Evolutionary conservation across 1,140 invertebrate species (phyloP).

Genomic region (Meteorus sp.): DNA sequence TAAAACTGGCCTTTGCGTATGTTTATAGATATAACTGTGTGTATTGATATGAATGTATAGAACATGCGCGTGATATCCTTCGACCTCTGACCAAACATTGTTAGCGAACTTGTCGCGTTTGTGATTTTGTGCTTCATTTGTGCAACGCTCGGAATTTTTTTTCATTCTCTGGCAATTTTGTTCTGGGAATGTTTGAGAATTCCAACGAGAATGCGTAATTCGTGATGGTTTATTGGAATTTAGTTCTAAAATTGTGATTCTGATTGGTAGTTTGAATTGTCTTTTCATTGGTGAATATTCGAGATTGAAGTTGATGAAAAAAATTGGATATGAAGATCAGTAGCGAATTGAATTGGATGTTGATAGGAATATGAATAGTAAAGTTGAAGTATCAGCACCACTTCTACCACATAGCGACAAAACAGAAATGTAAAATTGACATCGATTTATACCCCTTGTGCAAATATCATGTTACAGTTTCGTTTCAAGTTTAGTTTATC

Average conservation of each 20-base stretch:
- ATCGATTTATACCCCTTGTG: conserved; percentile 22
- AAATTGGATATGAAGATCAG: too few relatives aligned
- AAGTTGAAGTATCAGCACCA: conserved; percentile 3
- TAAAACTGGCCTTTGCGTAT: background rate
- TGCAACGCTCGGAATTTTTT: background rate
- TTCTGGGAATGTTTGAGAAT: background rate
- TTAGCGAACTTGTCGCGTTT: conserved; percentile 25
- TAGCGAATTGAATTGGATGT: background rate
- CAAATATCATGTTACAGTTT: conserved; percentile 23
- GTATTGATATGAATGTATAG: background rate
- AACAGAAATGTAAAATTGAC: conserved; percentile 22
- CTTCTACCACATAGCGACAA: background rate
- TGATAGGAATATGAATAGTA: background rate
- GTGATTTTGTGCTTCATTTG: background rate
- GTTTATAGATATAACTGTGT: background rate
- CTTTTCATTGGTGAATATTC: too few relatives aligned
- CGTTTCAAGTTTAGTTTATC: conserved; percentile 21
- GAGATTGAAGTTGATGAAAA: too few relatives aligned
- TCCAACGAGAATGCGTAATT: too few relatives aligned
- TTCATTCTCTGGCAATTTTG: too few relatives aligned
- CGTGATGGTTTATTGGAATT: too few relatives aligned
- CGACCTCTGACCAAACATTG: conserved; percentile 22
- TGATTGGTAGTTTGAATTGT: too few relatives aligned
- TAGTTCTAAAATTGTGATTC: too few relatives aligned
- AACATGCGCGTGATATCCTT: background rate